Evolutionary conservation across 53 echinoderm and acorn worm species (phyloP), one percentile per base, ranked within the genome.

Genomic region (Crossaster papposus): DNA sequence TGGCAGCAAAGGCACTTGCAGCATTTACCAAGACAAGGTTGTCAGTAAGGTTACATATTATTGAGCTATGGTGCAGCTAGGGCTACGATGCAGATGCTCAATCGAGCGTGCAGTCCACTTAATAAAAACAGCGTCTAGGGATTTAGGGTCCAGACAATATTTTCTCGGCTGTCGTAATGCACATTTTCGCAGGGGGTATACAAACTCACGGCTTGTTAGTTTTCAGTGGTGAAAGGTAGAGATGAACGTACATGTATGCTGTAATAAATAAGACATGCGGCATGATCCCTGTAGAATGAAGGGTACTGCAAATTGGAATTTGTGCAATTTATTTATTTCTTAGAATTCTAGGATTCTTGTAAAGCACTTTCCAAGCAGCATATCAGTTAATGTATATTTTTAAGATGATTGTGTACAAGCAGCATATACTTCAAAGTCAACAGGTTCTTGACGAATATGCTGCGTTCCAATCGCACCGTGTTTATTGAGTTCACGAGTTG

Each of bases 121-220:
- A 85, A 85, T 73, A 72, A 73, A 85, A 52, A 73, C 51, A 10
- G 51, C 34, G 32, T 73, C 54, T 51, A 18, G 74, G 85, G 85
- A 51, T 51, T 51, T 30, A 22, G 20, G 10, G 20, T 34, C 22
- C 54, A 52, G 72, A 53, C 85, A 85, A 85, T 85, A 73, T 85
- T 85, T 82, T 85, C 72, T 28, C 22, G 9, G 72, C 85, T 51
- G 72, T 85, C 72, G 32, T 34, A 85, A 72, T 85, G 64, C 85
- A 33, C 73, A 72, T 72, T 82, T 64, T 58, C 65, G 14, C 20
- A 18, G 34, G 28, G 9, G 28, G 28, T 20, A 12, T 26, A 74
- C 10, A 33, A 74, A 3, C 75, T 74, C 18, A 36, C 34, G 35
- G 75, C 75, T 34, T 34, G 28, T 68, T 28, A 26, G 24, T 23